Conservation (phyloP, 1,140 invertebrate genomes). For the Drosophila nebulosa region DNA sequence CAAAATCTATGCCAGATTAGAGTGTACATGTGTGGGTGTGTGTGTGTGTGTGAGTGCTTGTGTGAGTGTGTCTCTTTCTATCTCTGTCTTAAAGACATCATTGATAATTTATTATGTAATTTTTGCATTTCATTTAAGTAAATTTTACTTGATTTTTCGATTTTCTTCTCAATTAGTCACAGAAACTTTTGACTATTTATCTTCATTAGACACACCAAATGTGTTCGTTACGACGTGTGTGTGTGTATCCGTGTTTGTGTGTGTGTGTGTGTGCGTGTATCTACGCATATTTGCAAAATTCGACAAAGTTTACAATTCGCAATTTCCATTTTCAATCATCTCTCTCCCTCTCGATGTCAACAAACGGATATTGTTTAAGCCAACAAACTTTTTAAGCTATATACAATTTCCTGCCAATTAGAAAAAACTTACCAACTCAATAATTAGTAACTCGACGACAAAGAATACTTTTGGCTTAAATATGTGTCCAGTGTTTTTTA, state of each 20-base stretch:
- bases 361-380: conserved; percentile 46
- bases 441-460: conserved; percentile 38
- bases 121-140: conserved; percentile 64
- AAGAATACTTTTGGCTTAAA: background rate
- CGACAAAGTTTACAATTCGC: conserved; percentile 36
- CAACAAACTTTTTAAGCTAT: conserved; percentile 39
- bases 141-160: conserved; percentile 41
- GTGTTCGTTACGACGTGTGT: background rate
- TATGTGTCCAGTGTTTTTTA: conserved; percentile 18
- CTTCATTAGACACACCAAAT: conserved; percentile 45
- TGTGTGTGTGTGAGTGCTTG: background rate
- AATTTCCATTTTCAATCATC: background rate
- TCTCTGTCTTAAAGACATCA: background rate
- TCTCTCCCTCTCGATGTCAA: conserved; percentile 1
- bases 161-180: conserved; percentile 66
- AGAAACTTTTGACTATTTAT: conserved; percentile 67
- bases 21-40: background rate
- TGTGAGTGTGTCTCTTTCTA: background rate
- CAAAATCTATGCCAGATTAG: background rate
- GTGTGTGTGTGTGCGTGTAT: conserved; percentile 12
- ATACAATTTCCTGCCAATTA: conserved; percentile 60
- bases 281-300: conserved; percentile 37
- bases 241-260: conserved; percentile 6
- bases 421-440: conserved; percentile 19
- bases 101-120: conserved; percentile 46